Percentiles rank a stretch among this genome's conserved stretches.
phyloP scores from a whole-genome alignment of 2,888 invertebrate genomes.

The Ceratothoa steindachneri region DNA sequence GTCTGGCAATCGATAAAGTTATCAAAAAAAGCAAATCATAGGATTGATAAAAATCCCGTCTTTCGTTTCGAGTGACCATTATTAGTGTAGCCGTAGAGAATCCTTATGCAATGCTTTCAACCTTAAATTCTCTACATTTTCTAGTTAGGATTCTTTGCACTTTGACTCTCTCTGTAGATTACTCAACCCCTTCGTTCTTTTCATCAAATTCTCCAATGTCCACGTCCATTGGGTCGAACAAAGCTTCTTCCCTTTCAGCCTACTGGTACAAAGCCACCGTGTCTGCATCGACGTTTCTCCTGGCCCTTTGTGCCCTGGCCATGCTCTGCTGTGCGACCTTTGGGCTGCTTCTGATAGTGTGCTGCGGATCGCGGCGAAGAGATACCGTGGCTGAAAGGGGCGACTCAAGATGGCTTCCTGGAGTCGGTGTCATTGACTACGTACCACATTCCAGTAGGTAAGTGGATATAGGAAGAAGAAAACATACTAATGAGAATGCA shows the following conservation, averaged over 20 bases:
- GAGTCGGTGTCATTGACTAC: slow-evolving; percentile 44
- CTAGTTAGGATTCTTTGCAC: no score
- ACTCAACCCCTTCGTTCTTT: not conserved
- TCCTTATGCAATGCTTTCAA: no score
- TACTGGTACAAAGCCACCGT: not conserved
- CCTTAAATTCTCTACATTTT: no score
- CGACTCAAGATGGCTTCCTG: slow-evolving; percentile 43
- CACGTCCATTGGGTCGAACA: not conserved
- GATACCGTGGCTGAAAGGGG: slow-evolving; percentile 37
- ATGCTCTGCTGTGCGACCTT: slow-evolving; percentile 34
- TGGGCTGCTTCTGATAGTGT: slow-evolving; percentile 30
- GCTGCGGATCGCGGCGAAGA: slow-evolving; percentile 33
- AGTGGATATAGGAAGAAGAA: not conserved
- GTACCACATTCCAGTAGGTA: slow-evolving; percentile 40
- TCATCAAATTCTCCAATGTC: not conserved
- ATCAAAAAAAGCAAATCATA: not conserved
- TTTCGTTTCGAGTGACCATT: not conserved
- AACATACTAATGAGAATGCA: no score
- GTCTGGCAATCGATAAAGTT: not conserved
- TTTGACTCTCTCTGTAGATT: not conserved
- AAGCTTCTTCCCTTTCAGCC: no score
- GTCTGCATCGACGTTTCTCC: slow-evolving; percentile 26
- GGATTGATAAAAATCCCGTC: not conserved
- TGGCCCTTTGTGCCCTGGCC: slow-evolving; percentile 27
- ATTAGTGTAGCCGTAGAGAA: no score